Percentiles rank a stretch among this genome's conserved stretches.
phyloP scores from a whole-genome alignment of 2,888 invertebrate species.

The Rhamphomyia laevipes region DNA sequence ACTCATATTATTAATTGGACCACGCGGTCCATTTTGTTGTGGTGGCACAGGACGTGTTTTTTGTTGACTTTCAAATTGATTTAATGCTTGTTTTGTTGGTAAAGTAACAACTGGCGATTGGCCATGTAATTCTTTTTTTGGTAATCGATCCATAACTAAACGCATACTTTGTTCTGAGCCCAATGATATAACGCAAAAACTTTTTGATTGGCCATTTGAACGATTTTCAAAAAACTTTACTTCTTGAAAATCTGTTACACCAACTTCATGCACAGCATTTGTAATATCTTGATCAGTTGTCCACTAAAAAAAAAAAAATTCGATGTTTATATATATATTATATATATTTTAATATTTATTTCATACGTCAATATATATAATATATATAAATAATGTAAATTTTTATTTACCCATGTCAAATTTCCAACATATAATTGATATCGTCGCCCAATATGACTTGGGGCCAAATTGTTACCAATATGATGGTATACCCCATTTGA shows the following conservation, averaged over 20 bases:
- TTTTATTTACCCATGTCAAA: conserved; percentile 78
- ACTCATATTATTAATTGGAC: conserved; percentile 35
- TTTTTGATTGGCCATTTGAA: conserved; percentile 96
- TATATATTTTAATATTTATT: neutral
- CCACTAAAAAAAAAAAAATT: conserved; percentile 57
- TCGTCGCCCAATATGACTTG: conserved; percentile 61
- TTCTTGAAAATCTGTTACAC: conserved; percentile 88
- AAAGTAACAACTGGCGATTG: conserved; percentile 90
- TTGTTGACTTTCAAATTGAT: conserved; percentile 84
- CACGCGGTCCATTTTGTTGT: conserved; percentile 43
- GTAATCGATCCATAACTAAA: conserved; percentile 81
- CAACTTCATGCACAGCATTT: conserved; percentile 76
- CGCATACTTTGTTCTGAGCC: conserved; percentile 87
- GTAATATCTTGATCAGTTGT: conserved; percentile 94
- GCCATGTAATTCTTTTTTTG: conserved; percentile 93
- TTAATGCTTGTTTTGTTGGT: conserved; percentile 80
- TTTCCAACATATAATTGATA: conserved; percentile 96
- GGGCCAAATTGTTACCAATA: conserved; percentile 54
- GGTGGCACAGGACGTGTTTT: conserved; percentile 79
- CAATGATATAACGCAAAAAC: conserved; percentile 91
- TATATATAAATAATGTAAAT: neutral
- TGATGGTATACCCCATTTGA: conserved; percentile 63
- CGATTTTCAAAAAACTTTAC: conserved; percentile 99
- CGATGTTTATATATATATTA: neutral
- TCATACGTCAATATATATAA: neutral